Conservation (phyloP, 1,140 invertebrate genomes). For the Monochamus saltuarius region DNA sequence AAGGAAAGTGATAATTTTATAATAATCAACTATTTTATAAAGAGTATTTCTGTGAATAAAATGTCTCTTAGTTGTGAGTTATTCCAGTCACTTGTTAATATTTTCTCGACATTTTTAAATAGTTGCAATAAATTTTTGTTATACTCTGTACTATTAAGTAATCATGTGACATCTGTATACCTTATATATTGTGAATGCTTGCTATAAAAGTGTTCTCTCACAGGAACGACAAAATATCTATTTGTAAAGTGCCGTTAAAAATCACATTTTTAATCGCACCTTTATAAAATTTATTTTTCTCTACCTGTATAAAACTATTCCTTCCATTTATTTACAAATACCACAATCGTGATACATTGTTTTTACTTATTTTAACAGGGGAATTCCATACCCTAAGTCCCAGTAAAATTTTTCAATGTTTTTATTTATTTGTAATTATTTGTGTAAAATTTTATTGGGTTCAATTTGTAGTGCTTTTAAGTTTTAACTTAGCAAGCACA, state of each 20-base stretch:
- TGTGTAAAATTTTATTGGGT: conserved; percentile 38
- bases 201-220: no score
- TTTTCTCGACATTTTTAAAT: conserved; percentile 1
- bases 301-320: conserved; percentile 9
- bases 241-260: no score
- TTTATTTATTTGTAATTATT: conserved; percentile 38
- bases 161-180: no score
- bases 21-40: conserved; percentile 51
- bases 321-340: conserved; percentile 5
- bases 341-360: neutral
- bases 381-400: neutral
- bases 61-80: conserved; percentile 46
- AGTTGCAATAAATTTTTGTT: conserved; percentile 15
- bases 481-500: conserved; percentile 44
- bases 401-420: conserved; percentile 7
- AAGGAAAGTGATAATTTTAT: conserved; percentile 53
- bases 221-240: no score
- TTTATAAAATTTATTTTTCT: conserved; percentile 3
- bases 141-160: no score
- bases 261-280: no score
- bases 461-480: conserved; percentile 41
- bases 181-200: no score
- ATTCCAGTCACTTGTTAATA: conserved; percentile 41
- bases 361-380: neutral
- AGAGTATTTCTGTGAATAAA: conserved; percentile 45